These are phyloP conservation scores for Adelosebastes latens DNA, from an alignment of 2,797 vertebrate genomes.

Conservation along the genomic window DNA sequence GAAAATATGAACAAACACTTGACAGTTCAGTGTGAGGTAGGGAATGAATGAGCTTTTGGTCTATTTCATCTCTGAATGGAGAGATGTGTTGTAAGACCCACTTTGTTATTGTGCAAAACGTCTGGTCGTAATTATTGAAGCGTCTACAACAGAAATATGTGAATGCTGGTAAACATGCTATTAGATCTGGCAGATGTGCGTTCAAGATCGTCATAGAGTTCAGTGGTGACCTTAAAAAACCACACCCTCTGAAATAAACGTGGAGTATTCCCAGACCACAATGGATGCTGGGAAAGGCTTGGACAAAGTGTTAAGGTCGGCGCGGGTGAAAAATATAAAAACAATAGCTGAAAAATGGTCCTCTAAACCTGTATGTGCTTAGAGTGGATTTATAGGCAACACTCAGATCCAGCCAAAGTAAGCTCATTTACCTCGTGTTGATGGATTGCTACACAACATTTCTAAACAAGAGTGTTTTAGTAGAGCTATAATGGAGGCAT, in stretches of 20 bases:
- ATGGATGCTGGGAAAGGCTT: background rate
- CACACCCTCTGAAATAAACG: background rate
- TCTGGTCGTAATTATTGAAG: conserved; percentile 56
- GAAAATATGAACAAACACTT: background rate
- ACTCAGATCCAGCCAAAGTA: background rate
- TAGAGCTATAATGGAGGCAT: background rate
- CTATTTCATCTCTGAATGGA: conserved; percentile 9
- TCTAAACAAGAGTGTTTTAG: background rate
- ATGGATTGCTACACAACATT: background rate
- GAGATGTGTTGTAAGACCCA: conserved; percentile 17
- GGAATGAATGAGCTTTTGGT: background rate
- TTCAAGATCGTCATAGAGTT: conserved; percentile 1
- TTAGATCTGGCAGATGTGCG: conserved; percentile 29
- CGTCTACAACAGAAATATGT: conserved; percentile 35
- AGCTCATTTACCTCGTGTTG: conserved; percentile 3
- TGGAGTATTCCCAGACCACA: background rate
- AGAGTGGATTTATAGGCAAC: background rate
- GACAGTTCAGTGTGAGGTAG: background rate
- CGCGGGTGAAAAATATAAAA: background rate
- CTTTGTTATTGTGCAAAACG: conserved; percentile 45
- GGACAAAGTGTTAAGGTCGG: background rate
- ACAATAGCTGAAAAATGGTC: background rate
- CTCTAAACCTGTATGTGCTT: background rate
- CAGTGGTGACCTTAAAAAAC: background rate
- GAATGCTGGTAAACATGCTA: conserved; percentile 18